Percentiles rank a stretch among this genome's conserved stretches.
Evolutionary conservation across 1,140 invertebrate genomes (phyloP).

Genomic region (Venturia canescens): DNA sequence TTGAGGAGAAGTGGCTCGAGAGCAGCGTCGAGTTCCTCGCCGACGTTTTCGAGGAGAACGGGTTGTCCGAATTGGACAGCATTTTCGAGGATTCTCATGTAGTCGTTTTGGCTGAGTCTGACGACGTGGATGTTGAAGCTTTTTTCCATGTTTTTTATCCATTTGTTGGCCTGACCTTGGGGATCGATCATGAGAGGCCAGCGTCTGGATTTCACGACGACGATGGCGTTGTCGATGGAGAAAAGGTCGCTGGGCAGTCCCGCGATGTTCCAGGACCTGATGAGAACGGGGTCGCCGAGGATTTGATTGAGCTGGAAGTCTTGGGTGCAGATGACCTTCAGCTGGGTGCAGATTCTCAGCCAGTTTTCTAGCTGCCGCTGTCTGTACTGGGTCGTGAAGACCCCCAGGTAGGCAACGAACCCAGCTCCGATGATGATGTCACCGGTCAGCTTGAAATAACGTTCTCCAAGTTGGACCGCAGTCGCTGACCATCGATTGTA

Average conservation of each 20-base stretch:
- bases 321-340: conserved; percentile 85
- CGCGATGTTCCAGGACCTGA: conserved; percentile 93
- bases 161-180: conserved; percentile 95
- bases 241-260: conserved; percentile 93
- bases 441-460: conserved; percentile 75
- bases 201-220: conserved; percentile 84
- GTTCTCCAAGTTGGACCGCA: conserved; percentile 84
- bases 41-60: conserved; percentile 89
- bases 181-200: conserved; percentile 97
- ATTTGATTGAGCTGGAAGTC: conserved; percentile 86
- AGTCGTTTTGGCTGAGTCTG: conserved; percentile 88
- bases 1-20: conserved; percentile 92
- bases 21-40: conserved; percentile 93
- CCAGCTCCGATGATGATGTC: conserved; percentile 90
- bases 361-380: conserved; percentile 86
- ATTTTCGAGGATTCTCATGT: conserved; percentile 91
- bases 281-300: conserved; percentile 90
- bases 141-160: conserved; percentile 96
- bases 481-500: conserved; percentile 89
- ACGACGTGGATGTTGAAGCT: conserved; percentile 90
- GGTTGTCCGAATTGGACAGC: conserved; percentile 95
- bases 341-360: conserved; percentile 81
- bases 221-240: conserved; percentile 95
- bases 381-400: conserved; percentile 90
- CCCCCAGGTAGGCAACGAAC: conserved; percentile 93